Evolutionary conservation across 2,888 invertebrate species (phyloP).

Genomic region (Dusona sp.): DNA sequence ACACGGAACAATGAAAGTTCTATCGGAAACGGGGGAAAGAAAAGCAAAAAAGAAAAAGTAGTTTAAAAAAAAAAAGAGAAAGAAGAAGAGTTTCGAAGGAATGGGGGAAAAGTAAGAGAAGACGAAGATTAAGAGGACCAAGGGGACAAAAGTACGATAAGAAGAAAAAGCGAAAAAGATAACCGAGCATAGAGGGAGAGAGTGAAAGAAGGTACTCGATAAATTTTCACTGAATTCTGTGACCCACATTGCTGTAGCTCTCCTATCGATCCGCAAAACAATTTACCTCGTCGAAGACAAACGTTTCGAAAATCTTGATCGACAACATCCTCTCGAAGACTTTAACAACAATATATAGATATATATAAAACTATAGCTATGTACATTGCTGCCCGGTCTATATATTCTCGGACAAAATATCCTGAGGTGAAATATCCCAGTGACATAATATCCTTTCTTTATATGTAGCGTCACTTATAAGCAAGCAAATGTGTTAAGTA

Average conservation of each 20-base stretch:
- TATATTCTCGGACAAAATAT: too few relatives aligned
- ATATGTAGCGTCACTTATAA: too few relatives aligned
- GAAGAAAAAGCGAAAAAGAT: constrained; percentile 58
- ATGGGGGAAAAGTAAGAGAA: constrained; percentile 63
- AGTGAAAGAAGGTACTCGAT: constrained; percentile 55
- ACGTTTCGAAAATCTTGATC: constrained; percentile 64
- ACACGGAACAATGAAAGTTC: constrained; percentile 66
- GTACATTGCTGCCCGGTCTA: too few relatives aligned
- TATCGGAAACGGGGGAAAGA: constrained; percentile 42
- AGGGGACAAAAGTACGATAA: constrained; percentile 62
- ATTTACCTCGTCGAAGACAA: constrained; percentile 62
- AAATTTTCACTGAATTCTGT: constrained; percentile 67
- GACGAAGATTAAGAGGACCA: constrained; percentile 65
- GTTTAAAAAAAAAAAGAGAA: constrained; percentile 43
- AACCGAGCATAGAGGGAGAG: constrained; percentile 16
- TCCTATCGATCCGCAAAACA: constrained; percentile 63
- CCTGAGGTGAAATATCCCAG: too few relatives aligned
- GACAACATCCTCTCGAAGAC: constrained; percentile 43
- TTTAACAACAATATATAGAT: constrained; percentile 18
- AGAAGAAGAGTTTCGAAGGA: constrained; percentile 33
- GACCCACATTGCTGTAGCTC: constrained; percentile 64
- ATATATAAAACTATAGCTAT: too few relatives aligned
- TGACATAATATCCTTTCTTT: too few relatives aligned
- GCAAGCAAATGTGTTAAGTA: too few relatives aligned
- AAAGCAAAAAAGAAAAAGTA: constrained; percentile 6